Evolutionary conservation across 2,888 invertebrate species (phyloP), one percentile per base, ranked within the genome.

Genomic region (Ommatoiulus sabulosus): DNA sequence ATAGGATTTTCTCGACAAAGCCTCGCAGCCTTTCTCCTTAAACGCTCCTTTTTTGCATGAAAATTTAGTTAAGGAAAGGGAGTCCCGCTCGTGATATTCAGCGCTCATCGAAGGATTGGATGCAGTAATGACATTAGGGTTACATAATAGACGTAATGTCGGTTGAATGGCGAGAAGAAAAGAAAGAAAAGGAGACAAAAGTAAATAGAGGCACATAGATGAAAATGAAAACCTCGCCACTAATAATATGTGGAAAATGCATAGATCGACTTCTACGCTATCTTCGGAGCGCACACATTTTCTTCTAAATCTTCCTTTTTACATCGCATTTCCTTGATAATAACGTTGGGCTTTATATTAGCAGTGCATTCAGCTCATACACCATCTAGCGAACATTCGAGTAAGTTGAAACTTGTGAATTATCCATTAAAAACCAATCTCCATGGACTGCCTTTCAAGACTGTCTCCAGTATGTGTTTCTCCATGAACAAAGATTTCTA

Each of bases 1-100:
- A 63, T 63, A 63, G 63, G 63, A 63, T 63, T 63, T 63, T 63
- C 63, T 63, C 63, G 63, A 63, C 63, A 63, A 63, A 63, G 63
- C 63, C 63, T 63, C 1, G 63, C 63, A 63, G 20, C 5, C 63
- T 63, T 63, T 63, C 63, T 63, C 63, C 15, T 63, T 63, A 63
- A 63, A 63, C 63, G 63, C 63, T 63, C 20, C 63, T 20, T 63
- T 63, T 63, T 63, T 63, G 63, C 63, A 20, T 63, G 63, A 63
- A 63, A 15, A 63, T 63, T 63, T 63, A 63, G 63, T 63, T 63
- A 63, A 20, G 63, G 6, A 63, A 20, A 20, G 6, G 63, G 15
- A 63, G 20, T 6, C 63, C 63, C 63, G 5, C 4, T 63, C 20
- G 63, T 20, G 5, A 63, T 20, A 63, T 63, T 63, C 63, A 20